Base-by-base conservation (phyloP, 23 tunicate species). In the Oikopleura albicans region DNA sequence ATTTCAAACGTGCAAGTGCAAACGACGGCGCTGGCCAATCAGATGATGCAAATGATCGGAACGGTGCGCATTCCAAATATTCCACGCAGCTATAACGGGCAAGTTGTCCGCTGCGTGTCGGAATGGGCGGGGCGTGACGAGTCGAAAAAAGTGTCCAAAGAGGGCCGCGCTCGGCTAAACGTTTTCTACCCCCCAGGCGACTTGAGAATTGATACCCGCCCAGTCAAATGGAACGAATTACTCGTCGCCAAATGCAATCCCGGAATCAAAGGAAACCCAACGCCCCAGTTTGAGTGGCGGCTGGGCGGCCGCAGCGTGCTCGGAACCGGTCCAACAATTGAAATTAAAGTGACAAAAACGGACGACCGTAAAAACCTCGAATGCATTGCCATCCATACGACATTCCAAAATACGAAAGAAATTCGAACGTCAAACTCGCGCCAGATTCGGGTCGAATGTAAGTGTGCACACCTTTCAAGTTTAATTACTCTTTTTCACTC, bases 201-300 rank as follows among this genome's bases (percentile, higher is more conserved):
- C 79, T 2, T 71, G 2, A 2, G 34, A 71, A 71, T 71, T 2
- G 79, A 16, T 2, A 29, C 79, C 33, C 27, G 35, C 37, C 4
- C 79, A 2, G 79, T 71, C 2, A 71, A 71, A 71, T 71, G 35
- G 27, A 29, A 29, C 2, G 34, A 71, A 16, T 16, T 16, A 2
- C 37, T 71, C 33, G 79, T 71, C 37, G 79, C 79, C 37, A 71
- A 4, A 2, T 71, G 79, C 31, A 31, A 27, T 71, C 37, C 28
- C 4, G 34, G 79, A 16, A 71, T 71, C 79, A 71, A 71, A 71
- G 79, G 79, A 71, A 71, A 71, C 37, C 79, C 79, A 22, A 71
- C 36, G 33, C 79, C 79, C 34, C 28, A 4, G 37, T 71, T 71
- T 29, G 79, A 71, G 37, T 71, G 79, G 79, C 33, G 37, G 4